Evolutionary conservation across 2,113 vertebrate genomes (phyloP).

Genomic region (Corythornis cristatus): DNA sequence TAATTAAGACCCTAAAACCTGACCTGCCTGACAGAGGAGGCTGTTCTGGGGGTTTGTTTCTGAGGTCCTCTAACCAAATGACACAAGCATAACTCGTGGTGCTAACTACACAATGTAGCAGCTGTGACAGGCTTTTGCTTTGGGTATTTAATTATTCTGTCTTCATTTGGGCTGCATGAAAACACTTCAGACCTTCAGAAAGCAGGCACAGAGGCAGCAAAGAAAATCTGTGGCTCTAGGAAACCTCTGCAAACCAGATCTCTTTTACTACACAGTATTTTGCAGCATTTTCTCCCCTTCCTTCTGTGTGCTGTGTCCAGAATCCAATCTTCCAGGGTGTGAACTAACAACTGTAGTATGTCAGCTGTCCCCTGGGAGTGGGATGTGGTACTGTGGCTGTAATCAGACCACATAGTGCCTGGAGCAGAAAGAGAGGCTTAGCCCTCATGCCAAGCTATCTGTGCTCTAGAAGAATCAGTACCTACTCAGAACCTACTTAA

Average conservation of each 20-base stretch:
- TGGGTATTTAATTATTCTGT: background rate
- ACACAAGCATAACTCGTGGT: background rate
- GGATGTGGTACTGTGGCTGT: background rate
- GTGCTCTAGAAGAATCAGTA: background rate
- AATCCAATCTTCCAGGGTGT: background rate
- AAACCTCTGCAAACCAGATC: constrained; percentile 37
- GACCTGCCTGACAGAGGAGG: background rate
- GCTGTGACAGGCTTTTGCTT: background rate
- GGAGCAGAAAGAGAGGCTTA: constrained; percentile 1
- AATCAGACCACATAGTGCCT: background rate
- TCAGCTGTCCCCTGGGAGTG: constrained; percentile 4
- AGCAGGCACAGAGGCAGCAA: background rate
- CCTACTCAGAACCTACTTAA: background rate
- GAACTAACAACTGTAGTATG: background rate
- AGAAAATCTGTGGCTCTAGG: constrained; percentile 32
- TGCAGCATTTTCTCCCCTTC: background rate
- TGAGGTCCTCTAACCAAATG: background rate
- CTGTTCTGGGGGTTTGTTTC: background rate
- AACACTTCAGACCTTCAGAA: constrained; percentile 18
- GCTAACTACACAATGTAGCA: background rate
- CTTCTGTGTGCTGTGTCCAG: background rate
- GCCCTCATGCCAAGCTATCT: background rate
- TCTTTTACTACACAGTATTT: constrained; percentile 9
- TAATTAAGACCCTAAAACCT: background rate
- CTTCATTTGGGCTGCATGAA: constrained; percentile 18